A percentile compares a stretch with the other conserved stretches of the same genome.
phyloP scores from a whole-genome alignment of 2,888 invertebrate genomes.

The Drosophila kuntzei region DNA sequence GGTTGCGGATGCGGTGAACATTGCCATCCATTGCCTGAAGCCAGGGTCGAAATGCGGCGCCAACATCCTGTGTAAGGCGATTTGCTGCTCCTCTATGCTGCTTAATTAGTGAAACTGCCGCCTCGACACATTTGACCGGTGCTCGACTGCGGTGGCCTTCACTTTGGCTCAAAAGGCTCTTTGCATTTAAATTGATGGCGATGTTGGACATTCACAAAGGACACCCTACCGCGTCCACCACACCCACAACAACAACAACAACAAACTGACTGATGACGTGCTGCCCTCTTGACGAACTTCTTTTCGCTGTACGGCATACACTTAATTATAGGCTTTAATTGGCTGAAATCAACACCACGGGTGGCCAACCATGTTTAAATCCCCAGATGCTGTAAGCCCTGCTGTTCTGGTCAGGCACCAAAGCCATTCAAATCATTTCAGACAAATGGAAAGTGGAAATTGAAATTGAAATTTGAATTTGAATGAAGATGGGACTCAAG shows the following conservation, averaged over 20 bases:
- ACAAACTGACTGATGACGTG: conserved; percentile 15
- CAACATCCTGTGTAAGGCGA: conserved; percentile 56
- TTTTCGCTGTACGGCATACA: conserved; percentile 36
- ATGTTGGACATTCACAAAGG: conserved; percentile 44
- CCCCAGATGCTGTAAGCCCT: conserved; percentile 11
- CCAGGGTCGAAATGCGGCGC: conserved; percentile 38
- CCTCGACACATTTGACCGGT: conserved; percentile 63
- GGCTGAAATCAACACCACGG: conserved; percentile 59
- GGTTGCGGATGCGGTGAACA: conserved; percentile 25
- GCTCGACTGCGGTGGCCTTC: conserved; percentile 38
- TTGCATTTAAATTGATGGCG: conserved; percentile 75
- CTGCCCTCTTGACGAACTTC: conserved; percentile 36
- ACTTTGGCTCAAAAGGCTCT: conserved; percentile 60
- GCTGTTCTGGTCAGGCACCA: background rate
- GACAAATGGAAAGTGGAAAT: conserved; percentile 65
- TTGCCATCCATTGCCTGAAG: conserved; percentile 35
- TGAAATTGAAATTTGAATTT: conserved; percentile 71
- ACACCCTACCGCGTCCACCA: conserved; percentile 4
- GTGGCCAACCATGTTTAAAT: conserved; percentile 28
- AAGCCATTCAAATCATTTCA: conserved; percentile 42
- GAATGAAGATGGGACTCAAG: conserved; percentile 23
- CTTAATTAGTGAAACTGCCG: conserved; percentile 75
- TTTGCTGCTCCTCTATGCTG: conserved; percentile 50
- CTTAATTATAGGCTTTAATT: conserved; percentile 77
- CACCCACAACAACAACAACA: conserved; percentile 9